Evolutionary conservation across 2,113 vertebrate genomes (phyloP), one percentile per base, ranked within the genome.

Genomic region (Trematomus loennbergii): DNA sequence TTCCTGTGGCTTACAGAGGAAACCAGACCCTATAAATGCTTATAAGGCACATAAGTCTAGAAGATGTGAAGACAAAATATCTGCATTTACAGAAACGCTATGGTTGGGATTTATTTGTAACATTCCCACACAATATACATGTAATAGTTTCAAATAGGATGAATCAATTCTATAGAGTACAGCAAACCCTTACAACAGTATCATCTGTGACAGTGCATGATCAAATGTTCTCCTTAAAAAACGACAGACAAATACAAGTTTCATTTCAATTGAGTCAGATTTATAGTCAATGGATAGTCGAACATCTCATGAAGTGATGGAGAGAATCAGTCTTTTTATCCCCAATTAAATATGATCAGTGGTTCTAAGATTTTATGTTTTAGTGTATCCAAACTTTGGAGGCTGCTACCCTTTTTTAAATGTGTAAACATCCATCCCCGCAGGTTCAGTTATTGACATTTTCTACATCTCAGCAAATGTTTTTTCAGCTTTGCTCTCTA

Each of bases 1-100:
- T 72, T 79, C 59, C 73, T 63, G 81, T 83, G 82, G 78, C 79
- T 88, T 79, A 58, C 15, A 63, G 79, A 80, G 64, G 64, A 78
- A 83, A 85, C 78, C 25, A 86, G 55, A 75, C 29, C n/a, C 57
- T 74, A 66, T 16, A 33, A 65, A 81, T 50, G 64, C 22, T 75
- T 36, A 15, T 58, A 64, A 77, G 75, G 59, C 62, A 76, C 66
- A 64, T 60, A 63, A 18, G 49, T 72, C 45, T 22, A 36, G 64
- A 72, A 64, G 48, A 87, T 59, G 49, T 81, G 40, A 76, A 60
- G 53, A 85, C 16, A 72, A 75, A 45, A 62, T 22, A 67, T 71
- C 57, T 71, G n/a, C 58, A 76, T 85, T 65, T 81, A 58, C 17
- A 73, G 58, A 73, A 75, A 75, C 29, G 1, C 60, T 52, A 25